These are phyloP conservation scores for Dromaius novaehollandiae DNA, from an alignment of 2,113 vertebrate species.

Conservation along the genomic window DNA sequence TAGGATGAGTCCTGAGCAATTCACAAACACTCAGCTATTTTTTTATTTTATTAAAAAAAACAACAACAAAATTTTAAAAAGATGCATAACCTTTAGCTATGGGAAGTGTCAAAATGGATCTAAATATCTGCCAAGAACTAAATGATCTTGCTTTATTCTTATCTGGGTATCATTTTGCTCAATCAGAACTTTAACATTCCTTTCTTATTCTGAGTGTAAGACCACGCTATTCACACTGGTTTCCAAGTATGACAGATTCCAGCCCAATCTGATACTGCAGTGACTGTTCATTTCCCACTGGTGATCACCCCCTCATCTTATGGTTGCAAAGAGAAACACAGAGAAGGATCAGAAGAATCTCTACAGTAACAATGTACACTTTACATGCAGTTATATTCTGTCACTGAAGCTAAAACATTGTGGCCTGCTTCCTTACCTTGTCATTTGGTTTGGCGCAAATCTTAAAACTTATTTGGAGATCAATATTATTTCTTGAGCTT, in stretches of 20 bases:
- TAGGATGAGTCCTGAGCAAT: background rate
- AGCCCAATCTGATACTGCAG: constrained; percentile 7
- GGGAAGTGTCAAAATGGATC: background rate
- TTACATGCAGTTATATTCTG: background rate
- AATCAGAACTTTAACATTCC: background rate
- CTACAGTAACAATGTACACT: constrained; percentile 8
- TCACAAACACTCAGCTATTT: background rate
- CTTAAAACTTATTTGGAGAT: background rate
- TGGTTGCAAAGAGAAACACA: constrained; percentile 27
- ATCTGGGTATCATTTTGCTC: background rate
- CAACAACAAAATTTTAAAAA: background rate
- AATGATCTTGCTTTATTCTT: background rate
- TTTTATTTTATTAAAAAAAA: background rate
- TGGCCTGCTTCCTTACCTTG: background rate
- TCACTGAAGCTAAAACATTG: background rate
- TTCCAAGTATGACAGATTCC: constrained; percentile 19
- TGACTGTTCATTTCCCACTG: constrained; percentile 27
- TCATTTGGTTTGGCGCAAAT: background rate
- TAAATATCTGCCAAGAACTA: background rate
- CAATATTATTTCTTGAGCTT: background rate
- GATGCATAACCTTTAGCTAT: background rate
- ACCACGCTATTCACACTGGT: background rate
- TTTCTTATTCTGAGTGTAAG: background rate
- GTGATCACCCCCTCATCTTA: constrained; percentile 8
- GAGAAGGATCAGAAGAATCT: constrained; percentile 9